Evolutionary conservation across 2,113 vertebrate species (phyloP), one percentile per base, ranked within the genome.

Genomic region (Ophthalmolycus amberensis): DNA sequence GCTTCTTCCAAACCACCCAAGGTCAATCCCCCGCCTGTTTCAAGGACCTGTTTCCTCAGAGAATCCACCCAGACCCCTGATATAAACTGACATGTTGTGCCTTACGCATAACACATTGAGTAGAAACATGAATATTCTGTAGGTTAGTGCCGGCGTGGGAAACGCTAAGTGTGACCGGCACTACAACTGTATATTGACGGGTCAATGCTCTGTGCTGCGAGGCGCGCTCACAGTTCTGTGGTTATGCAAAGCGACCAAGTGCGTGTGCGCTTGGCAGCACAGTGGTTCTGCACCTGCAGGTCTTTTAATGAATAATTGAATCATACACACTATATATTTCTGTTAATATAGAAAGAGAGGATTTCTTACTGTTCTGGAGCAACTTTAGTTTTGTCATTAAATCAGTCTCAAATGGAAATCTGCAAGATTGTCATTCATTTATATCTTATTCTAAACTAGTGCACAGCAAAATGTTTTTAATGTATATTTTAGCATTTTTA

Each of bases 271-370:
- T 64, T 50, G 12, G 27, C 37, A 34, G 48, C 71, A n/a, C 37
- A 1, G 48, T 6, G 54, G 9, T 27, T 67, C 38, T 25, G 40
- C 63, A 87, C 42, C 38, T 60, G 71, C 60, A 81, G 81, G 32
- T 79, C 18, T 83, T 68, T 56, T 32, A 46, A 84, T 85, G 63
- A 87, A 91, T 78, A 75, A 87, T 9, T 87, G 2, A 85, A 83
- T 62, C 40, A 62, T 8, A 40, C 37, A 46, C 29, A 50, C 9
- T 60, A 15, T 25, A 29, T 70, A 38, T 66, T 58, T 72, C 38
- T 58, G 37, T 71, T 77, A 42, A 64, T 83, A 44, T 62, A 18
- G 3, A 38, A 32, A 58, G 15, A 25, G 52, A 69, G 16, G 34
- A 27, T 18, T 18, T 37, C n/a, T 25, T 3, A 34, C 20, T 40